Conservation (phyloP, 2,113 vertebrate genomes). For the Myocastor coypus region DNA sequence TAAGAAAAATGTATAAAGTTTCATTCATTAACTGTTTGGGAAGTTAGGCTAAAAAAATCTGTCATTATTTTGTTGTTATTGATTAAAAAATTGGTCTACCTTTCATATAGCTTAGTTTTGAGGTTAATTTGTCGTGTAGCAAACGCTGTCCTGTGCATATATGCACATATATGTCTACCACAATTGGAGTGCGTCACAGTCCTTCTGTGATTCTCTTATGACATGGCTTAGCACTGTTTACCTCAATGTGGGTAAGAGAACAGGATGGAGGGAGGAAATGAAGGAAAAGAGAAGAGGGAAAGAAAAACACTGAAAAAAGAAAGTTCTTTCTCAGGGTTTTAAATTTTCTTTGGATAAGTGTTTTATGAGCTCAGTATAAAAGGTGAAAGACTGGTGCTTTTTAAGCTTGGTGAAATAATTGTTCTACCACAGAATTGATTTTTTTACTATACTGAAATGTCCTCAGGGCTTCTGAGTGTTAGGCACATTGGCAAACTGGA, state of each 20-base stretch:
- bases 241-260: neutral
- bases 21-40: neutral
- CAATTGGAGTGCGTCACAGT: neutral
- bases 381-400: neutral
- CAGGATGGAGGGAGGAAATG: neutral
- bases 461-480: neutral
- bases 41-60: constrained; percentile 24
- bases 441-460: neutral
- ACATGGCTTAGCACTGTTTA: neutral
- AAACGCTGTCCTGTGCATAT: neutral
- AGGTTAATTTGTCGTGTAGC: neutral
- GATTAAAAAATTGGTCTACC: neutral
- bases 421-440: neutral
- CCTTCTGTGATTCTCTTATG: neutral
- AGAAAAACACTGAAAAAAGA: neutral
- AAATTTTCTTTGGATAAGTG: neutral
- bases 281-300: neutral
- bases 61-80: neutral
- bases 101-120: neutral
- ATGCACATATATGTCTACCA: neutral
- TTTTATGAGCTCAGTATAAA: neutral
- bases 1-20: constrained; percentile 27
- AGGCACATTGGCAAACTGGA: neutral
- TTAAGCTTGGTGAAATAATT: neutral
- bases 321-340: neutral